Percentiles rank a stretch among this genome's conserved stretches.
These are phyloP conservation scores for Sturnira hondurensis DNA, from an alignment of 2,113 vertebrate genomes.

Conservation along the genomic window DNA sequence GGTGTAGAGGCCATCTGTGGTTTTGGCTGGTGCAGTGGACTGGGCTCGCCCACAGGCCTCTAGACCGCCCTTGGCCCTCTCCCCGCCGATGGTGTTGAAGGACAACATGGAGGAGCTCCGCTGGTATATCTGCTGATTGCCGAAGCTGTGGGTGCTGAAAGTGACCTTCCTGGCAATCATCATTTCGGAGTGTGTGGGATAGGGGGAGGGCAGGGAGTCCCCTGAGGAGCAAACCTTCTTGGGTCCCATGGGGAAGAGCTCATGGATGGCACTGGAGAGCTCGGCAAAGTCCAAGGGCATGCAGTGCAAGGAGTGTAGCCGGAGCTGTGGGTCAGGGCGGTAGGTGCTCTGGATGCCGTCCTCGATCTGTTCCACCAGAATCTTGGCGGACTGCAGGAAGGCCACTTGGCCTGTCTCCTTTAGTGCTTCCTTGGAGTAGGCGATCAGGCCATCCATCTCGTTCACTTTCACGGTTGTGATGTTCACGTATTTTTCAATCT, in stretches of 20 bases:
- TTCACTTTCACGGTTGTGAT: constrained; percentile 66
- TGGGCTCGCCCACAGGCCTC: constrained; percentile 55
- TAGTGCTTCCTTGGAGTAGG: constrained; percentile 78
- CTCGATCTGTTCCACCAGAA: constrained; percentile 75
- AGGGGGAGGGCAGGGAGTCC: constrained; percentile 50
- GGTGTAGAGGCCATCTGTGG: constrained; percentile 33
- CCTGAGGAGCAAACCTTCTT: constrained; percentile 44
- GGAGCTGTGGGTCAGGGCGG: constrained; percentile 68
- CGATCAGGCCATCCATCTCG: constrained; percentile 75
- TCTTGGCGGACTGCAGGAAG: constrained; percentile 77
- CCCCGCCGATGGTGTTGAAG: not conserved
- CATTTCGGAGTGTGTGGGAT: constrained; percentile 66
- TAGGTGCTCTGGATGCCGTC: constrained; percentile 69
- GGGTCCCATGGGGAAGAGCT: constrained; percentile 67
- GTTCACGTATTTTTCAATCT: constrained; percentile 70
- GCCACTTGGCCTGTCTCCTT: constrained; percentile 76
- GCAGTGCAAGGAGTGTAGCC: constrained; percentile 63
- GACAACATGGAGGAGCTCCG: constrained; percentile 65
- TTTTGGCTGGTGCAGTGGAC: constrained; percentile 40
- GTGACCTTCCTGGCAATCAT: constrained; percentile 62
- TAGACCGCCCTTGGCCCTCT: constrained; percentile 32
- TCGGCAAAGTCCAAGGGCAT: constrained; percentile 72
- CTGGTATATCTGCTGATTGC: constrained; percentile 54
- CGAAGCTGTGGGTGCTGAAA: constrained; percentile 64
- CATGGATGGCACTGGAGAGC: constrained; percentile 60